Conservation (phyloP, 1,140 invertebrate genomes). For the Eupristina koningsbergeri region DNA sequence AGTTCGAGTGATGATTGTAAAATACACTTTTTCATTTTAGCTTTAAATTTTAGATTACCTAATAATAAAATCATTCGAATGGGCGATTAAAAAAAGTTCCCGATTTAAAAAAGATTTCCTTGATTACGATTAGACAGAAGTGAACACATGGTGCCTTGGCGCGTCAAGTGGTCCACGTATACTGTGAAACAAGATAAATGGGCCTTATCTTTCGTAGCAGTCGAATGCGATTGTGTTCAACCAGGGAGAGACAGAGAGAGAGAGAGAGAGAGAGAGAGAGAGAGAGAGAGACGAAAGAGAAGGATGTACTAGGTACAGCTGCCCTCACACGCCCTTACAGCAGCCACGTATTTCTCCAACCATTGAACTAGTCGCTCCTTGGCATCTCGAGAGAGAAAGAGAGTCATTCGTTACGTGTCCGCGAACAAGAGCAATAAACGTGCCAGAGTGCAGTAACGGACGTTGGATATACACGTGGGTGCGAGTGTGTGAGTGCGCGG, state of each 20-base stretch:
- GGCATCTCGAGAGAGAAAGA: slow-evolving; percentile 16
- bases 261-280: too few relatives aligned
- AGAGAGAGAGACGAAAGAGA: too few relatives aligned
- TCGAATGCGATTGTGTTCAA: slow-evolving; percentile 9
- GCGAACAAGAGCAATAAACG: slow-evolving; percentile 72
- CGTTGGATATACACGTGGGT: slow-evolving; percentile 60
- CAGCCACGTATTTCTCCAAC: not conserved
- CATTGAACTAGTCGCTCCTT: not conserved
- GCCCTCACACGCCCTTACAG: not conserved
- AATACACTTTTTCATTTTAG: too few relatives aligned
- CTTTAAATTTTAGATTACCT: too few relatives aligned
- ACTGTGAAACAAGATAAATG: slow-evolving; percentile 53
- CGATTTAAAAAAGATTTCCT: not conserved
- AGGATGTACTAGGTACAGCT: too few relatives aligned
- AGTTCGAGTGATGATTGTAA: too few relatives aligned
- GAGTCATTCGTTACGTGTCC: slow-evolving; percentile 71
- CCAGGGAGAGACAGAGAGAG: too few relatives aligned
- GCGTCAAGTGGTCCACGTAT: not conserved
- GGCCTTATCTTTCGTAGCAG: slow-evolving; percentile 53
- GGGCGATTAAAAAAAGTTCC: not conserved
- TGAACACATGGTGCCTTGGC: not conserved
- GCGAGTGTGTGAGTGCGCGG: slow-evolving; percentile 31
- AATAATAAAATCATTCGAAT: slow-evolving; percentile 3
- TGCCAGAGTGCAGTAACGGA: slow-evolving; percentile 66
- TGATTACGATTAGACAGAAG: not conserved